Evolutionary conservation across 2,113 vertebrate genomes (phyloP).

Genomic region (Romanogobio albipinnatus): DNA sequence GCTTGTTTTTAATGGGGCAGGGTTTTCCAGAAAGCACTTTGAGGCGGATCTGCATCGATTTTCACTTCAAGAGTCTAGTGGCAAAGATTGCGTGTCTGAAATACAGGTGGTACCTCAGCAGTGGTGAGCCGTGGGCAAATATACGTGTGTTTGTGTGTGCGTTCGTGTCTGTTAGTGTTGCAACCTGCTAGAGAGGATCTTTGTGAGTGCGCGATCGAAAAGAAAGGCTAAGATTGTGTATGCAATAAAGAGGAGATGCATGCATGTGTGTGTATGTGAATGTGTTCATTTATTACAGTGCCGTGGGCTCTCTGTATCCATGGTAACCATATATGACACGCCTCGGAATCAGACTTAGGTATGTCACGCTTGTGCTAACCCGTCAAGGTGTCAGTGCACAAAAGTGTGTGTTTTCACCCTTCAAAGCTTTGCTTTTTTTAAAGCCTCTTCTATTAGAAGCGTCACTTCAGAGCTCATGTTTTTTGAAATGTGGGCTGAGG

Average conservation of each 20-base stretch:
- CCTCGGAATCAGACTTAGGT: slow-evolving; percentile 40
- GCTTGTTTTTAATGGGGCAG: slow-evolving; percentile 35
- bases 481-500: not conserved
- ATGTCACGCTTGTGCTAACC: slow-evolving; percentile 45
- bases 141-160: not conserved
- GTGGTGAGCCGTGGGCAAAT: not conserved
- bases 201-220: not conserved
- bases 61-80: slow-evolving; percentile 24
- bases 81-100: slow-evolving; percentile 24
- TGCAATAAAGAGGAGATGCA: not conserved
- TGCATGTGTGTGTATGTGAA: not conserved
- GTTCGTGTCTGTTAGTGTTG: not conserved
- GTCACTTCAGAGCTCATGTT: slow-evolving; percentile 29
- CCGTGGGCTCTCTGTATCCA: slow-evolving; percentile 29
- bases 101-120: slow-evolving; percentile 37
- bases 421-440: slow-evolving; percentile 46
- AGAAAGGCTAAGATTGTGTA: not conserved
- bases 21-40: slow-evolving; percentile 25
- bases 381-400: slow-evolving; percentile 30
- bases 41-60: slow-evolving; percentile 27
- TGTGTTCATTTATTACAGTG: slow-evolving; percentile 22
- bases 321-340: slow-evolving; percentile 38
- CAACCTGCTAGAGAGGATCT: not conserved
- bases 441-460: slow-evolving; percentile 39
- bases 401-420: slow-evolving; percentile 28